A percentile compares a stretch with the other conserved stretches of the same genome.
Conservation (phyloP, 2,797 vertebrate species). For the Ptychobarbus kaznakovi region DNA sequence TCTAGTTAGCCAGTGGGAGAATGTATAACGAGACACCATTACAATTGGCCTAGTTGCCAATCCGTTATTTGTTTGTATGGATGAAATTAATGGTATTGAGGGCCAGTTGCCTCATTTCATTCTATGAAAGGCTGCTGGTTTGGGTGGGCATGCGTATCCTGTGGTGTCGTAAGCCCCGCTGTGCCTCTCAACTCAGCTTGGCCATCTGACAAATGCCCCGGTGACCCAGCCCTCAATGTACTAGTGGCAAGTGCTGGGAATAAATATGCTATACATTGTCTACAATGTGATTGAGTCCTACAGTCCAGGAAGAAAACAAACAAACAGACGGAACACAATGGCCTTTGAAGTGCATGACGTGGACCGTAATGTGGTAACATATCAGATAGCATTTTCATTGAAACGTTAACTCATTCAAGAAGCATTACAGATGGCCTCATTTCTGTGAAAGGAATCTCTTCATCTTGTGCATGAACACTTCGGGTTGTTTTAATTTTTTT, state of each 20-base stretch:
- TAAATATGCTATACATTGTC: slow-evolving; percentile 16
- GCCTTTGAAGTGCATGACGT: slow-evolving; percentile 27
- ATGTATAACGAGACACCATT: neutral
- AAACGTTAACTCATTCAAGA: slow-evolving; percentile 9
- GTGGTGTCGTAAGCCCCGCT: neutral
- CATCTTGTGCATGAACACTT: neutral
- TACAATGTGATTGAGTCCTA: slow-evolving; percentile 29
- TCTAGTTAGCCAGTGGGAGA: neutral
- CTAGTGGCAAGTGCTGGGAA: neutral
- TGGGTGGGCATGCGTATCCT: slow-evolving; percentile 32
- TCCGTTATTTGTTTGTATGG: slow-evolving; percentile 21
- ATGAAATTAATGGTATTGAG: slow-evolving; percentile 50
- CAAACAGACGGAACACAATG: slow-evolving; percentile 29
- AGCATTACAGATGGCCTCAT: neutral
- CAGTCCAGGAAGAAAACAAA: slow-evolving; percentile 34
- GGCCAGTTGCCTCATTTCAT: slow-evolving; percentile 17
- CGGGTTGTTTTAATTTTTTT: neutral
- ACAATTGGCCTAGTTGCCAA: slow-evolving; percentile 8
- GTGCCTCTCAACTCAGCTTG: slow-evolving; percentile 23
- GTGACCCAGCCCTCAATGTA: neutral
- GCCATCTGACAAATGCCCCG: slow-evolving; percentile 9
- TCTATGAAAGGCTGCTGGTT: slow-evolving; percentile 42
- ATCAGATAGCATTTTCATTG: slow-evolving; percentile 3
- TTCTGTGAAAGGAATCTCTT: neutral
- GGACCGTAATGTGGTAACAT: slow-evolving; percentile 12